phyloP scores from a whole-genome alignment of 2,888 invertebrate species.

The Diplazon laetatorius region DNA sequence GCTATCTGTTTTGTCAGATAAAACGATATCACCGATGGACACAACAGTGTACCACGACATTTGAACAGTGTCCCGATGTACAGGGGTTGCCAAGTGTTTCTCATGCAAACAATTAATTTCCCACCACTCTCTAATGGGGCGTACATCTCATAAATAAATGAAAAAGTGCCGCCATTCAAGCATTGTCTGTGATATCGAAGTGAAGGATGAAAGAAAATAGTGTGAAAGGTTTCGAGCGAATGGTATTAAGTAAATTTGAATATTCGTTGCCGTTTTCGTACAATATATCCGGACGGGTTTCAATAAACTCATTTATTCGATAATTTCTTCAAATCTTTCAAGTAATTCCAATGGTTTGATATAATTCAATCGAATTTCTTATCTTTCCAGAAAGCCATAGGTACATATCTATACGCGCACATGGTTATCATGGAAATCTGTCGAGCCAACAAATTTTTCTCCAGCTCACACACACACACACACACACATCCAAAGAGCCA shows the following conservation, averaged over 20 bases:
- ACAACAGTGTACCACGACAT: conserved; percentile 9
- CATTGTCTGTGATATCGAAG: not conserved
- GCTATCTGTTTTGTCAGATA: conserved; percentile 39
- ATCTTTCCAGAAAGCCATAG: conserved; percentile 29
- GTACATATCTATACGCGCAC: not conserved
- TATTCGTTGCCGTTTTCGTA: too few species aligned
- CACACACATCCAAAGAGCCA: not conserved
- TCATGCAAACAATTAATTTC: conserved; percentile 23
- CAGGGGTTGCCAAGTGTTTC: conserved; percentile 25
- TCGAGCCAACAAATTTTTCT: conserved; percentile 54
- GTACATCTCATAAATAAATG: not conserved
- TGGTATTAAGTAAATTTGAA: too few species aligned
- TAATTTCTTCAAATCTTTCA: not conserved
- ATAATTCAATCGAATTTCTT: too few species aligned
- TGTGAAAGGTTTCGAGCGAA: too few species aligned
- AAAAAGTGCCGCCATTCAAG: not conserved
- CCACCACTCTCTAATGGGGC: not conserved
- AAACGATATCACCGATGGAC: conserved; percentile 40
- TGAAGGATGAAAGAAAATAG: not conserved
- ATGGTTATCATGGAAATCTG: conserved; percentile 54
- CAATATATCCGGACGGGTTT: too few species aligned
- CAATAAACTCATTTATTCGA: not conserved
- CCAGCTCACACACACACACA: not conserved
- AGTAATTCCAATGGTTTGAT: too few species aligned
- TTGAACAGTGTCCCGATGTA: conserved; percentile 11